Evolutionary conservation across 2,888 invertebrate species (phyloP), one percentile per base, ranked within the genome.

Genomic region (Nezara viridula): DNA sequence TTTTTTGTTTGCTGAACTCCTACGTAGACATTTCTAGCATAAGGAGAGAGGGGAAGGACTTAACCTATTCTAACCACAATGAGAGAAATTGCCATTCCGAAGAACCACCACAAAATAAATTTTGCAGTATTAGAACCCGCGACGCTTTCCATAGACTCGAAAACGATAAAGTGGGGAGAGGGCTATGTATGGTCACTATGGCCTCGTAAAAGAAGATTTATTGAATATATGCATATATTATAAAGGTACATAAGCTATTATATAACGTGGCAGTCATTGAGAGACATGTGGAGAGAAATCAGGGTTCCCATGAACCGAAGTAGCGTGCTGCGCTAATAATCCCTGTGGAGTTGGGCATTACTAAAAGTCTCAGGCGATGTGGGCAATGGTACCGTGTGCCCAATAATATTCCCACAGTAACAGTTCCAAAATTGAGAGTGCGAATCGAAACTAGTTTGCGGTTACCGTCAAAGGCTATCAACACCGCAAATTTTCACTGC

Each of bases 321-420:
- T 73, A 37, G 66, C 32, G 66, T 73, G 66, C 66, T 37, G 7
- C 1, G 19, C 27, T 27, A 27, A 60, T 27, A 27, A 0, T 6
- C 4, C 4, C 14, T 27, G 27, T 27, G 27, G 60, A 32, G 66
- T 37, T 37, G 19, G 19, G 37, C 9, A 73, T 73, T 32, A 73
- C 66, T 73, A 37, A 73, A 73, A 73, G 66, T 73, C 66, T 21
- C 66, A 73, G 66, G 66, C 66, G 37, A 73, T 73, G 66, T 73
- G 32, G 37, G 66, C 66, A 73, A 73, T 37, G 27, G 37, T 32
- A 73, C 66, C 32, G 7, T 73, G 66, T 73, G 66, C 66, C 32
- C 19, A 21, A 73, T 73, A 73, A 73, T 73, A 37, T 73, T 73
- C 66, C 66, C 66, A 73, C 66, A 73, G 32, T 6, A 19, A 21